Evolutionary conservation across 2,797 vertebrate species (phyloP), one percentile per base, ranked within the genome.

Genomic region (Apogon talboti): DNA sequence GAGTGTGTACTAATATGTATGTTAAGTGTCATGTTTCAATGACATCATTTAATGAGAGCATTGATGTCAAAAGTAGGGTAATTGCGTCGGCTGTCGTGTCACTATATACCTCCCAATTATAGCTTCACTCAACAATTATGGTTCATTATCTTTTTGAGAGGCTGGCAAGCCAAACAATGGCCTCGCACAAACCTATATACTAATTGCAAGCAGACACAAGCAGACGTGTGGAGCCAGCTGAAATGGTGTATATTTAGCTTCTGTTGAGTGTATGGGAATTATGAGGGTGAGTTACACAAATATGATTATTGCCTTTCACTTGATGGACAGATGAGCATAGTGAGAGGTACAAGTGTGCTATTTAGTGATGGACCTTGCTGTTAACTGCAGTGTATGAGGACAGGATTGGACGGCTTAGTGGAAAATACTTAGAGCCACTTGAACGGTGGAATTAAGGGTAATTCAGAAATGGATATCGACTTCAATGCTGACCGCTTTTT

Each of bases 161-260:
- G 80, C 63, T 73, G 46, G 82, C 84, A 83, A 81, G 79, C 82
- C 78, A 89, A 90, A 91, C 85, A 91, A 90, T 86, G 80, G 82
- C 74, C 64, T 85, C 53, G 69, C 85, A 85, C 84, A 85, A 90
- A 90, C 75, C 76, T 79, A 55, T 70, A 75, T 57, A 68, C 84
- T 92, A 91, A 92, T 92, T 89, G 89, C 81, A 91, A 85, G 62
- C 91, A 93, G 90, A 87, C 84, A 85, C 81, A 81, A 81, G 74
- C 49, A 73, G 67, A 85, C 56, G 50, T 84, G 79, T 69, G 72
- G 76, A 86, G 71, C 73, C 66, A 7, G 64, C 61, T 53, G 61
- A 88, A 82, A 80, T 57, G 81, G 56, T 67, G 51, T 67, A 67
- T 74, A 72, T 87, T 76, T 67, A 84, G 85, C 85, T 88, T 85